Evolutionary conservation across 2,888 invertebrate species (phyloP), one percentile per base, ranked within the genome.

Genomic region (Scaptomyza caliginosa): DNA sequence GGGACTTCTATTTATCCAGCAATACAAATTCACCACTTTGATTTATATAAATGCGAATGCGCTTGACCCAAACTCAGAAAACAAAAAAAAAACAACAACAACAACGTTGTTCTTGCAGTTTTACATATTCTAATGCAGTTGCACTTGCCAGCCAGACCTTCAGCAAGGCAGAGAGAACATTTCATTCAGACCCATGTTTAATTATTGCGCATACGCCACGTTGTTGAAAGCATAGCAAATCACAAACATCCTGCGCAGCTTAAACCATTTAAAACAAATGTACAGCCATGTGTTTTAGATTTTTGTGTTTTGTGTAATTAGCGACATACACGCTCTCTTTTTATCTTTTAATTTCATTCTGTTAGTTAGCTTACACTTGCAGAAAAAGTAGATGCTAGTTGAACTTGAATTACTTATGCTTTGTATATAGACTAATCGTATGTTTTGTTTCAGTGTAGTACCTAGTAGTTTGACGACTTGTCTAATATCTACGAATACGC

Each of bases 231-330:
- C 43, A 21, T 13, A 13, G 19, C 76, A 85, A 83, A 83, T 83
- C 73, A 77, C 48, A 84, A 75, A 83, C 83, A 83, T 83, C 83
- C 83, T 83, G 86, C 73, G 60, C 54, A 32, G 63, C 65, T 77
- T 65, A 55, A 59, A 65, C 68, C 69, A 74, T 52, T 63, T 63
- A 23, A 74, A 68, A 28, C 8, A 13, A 32, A 13, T 2, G n/a
- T 74, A 48, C 48, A 23, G 24, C 19, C 63, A 60, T 69, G 42
- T 69, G 43, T 46, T 74, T 69, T 54, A 40, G 38, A 32, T 49
- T 59, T 16, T 16, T 13, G 1, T 28, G n/a, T 28, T 28, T 3
- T 45, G 49, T 59, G 76, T 80, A 80, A 80, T 80, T 80, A 85
- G 79, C 28, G 42, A 54, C 30, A 40, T 39, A 50, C 55, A 42